phyloP scores from a whole-genome alignment of 2,888 invertebrate species.

The Pristionchus japonicus region DNA sequence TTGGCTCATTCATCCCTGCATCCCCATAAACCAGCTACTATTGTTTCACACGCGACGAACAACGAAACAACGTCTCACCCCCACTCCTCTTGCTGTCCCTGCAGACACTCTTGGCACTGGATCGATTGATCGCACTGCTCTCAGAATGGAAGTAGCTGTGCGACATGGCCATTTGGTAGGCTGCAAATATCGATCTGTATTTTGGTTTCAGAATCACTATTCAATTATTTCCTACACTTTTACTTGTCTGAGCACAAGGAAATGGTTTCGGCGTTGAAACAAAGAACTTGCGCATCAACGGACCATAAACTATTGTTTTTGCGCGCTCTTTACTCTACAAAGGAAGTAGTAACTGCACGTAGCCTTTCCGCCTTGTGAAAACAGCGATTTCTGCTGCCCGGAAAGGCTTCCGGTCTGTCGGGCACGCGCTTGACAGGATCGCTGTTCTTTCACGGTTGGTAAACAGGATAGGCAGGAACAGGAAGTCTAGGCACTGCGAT shows the following conservation, averaged over 20 bases:
- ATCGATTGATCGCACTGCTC: background rate
- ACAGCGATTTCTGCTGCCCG: background rate
- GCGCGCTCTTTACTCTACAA: background rate
- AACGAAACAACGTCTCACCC: no score
- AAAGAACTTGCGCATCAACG: background rate
- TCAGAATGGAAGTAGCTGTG: background rate
- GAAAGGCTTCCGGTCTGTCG: background rate
- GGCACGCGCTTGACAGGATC: no score
- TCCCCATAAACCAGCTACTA: no score
- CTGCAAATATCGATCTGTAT: background rate
- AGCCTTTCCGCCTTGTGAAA: background rate
- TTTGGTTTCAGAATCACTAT: no score
- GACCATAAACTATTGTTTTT: background rate
- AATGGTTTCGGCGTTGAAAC: background rate
- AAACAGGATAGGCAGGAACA: no score
- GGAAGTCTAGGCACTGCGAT: no score
- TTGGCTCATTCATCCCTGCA: no score
- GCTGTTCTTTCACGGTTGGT: no score
- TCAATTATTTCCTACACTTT: no score
- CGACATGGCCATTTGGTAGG: conserved; percentile 20
- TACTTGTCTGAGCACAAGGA: no score
- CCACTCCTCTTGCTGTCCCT: conserved; percentile 35
- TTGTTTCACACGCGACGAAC: no score
- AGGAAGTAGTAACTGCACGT: conserved; percentile 49
- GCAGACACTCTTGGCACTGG: background rate